Evolutionary conservation across 2,113 vertebrate species (phyloP).

Genomic region (Oreochromis spilurus): DNA sequence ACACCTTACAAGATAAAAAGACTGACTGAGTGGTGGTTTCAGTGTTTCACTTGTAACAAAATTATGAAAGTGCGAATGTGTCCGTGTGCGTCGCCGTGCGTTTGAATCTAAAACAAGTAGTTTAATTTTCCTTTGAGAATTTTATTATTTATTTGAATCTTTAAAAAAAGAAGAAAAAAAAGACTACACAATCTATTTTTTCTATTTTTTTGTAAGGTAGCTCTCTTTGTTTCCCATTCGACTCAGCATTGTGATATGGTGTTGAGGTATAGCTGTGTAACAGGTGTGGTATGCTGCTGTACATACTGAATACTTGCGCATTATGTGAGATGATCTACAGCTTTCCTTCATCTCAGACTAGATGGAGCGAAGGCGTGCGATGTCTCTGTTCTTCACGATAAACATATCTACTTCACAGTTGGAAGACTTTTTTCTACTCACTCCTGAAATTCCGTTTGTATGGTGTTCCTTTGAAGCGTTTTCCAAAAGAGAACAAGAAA

Average conservation of each 20-base stretch:
- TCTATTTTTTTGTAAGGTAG: slow-evolving; percentile 53
- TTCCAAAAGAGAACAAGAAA: background rate
- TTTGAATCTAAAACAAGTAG: slow-evolving; percentile 24
- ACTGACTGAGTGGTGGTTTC: background rate
- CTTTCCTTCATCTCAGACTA: background rate
- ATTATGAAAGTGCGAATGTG: slow-evolving; percentile 26
- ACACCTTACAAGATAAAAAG: background rate
- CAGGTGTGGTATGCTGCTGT: background rate
- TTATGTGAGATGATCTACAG: background rate
- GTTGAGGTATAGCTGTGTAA: background rate
- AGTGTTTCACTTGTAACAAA: slow-evolving; percentile 33
- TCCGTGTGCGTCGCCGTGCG: slow-evolving; percentile 12
- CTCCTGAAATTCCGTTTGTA: slow-evolving; percentile 12
- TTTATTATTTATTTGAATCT: slow-evolving; percentile 55
- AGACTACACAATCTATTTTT: slow-evolving; percentile 64
- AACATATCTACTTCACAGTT: slow-evolving; percentile 44
- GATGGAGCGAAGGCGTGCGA: background rate
- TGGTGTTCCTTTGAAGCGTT: background rate
- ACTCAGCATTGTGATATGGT: background rate
- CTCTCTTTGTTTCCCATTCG: slow-evolving; percentile 29
- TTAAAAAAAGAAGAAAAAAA: slow-evolving; percentile 14
- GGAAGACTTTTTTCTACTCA: slow-evolving; percentile 49
- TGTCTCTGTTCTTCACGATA: background rate
- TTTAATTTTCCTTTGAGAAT: slow-evolving; percentile 37
- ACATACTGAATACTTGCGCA: background rate